Conservation (phyloP, 2,113 vertebrate genomes). For the Anser cygnoides region DNA sequence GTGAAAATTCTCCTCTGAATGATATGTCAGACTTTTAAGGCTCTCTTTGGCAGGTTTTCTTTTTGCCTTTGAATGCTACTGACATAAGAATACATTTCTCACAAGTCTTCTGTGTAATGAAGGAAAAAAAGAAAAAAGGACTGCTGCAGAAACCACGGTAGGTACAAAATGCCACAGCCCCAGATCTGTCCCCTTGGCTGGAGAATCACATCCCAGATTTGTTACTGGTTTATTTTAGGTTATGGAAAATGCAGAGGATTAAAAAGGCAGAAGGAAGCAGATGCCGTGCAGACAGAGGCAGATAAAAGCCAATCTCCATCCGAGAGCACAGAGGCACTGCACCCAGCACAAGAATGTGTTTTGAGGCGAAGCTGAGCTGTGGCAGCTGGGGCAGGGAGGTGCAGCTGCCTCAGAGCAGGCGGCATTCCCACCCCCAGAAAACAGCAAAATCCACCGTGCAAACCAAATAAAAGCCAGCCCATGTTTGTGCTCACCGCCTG, state of each 20-base stretch:
- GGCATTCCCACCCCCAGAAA: background rate
- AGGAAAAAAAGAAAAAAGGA: background rate
- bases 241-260: constrained; percentile 21
- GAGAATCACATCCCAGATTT: background rate
- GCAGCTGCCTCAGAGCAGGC: constrained; percentile 26
- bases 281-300: background rate
- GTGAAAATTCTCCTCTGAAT: constrained; percentile 61
- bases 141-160: background rate
- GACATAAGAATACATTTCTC: constrained; percentile 34
- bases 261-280: background rate
- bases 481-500: background rate
- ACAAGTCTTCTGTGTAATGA: background rate
- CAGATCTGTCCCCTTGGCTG: constrained; percentile 17
- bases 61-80: background rate
- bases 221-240: background rate
- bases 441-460: background rate
- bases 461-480: background rate
- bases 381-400: constrained; percentile 43
- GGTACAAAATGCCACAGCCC: background rate
- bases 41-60: constrained; percentile 24
- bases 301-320: background rate
- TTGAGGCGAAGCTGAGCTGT: constrained; percentile 33
- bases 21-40: constrained; percentile 36
- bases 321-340: background rate
- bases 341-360: constrained; percentile 57